phyloP scores from a whole-genome alignment of 2,888 invertebrate genomes.

The Drosophila tripunctata region DNA sequence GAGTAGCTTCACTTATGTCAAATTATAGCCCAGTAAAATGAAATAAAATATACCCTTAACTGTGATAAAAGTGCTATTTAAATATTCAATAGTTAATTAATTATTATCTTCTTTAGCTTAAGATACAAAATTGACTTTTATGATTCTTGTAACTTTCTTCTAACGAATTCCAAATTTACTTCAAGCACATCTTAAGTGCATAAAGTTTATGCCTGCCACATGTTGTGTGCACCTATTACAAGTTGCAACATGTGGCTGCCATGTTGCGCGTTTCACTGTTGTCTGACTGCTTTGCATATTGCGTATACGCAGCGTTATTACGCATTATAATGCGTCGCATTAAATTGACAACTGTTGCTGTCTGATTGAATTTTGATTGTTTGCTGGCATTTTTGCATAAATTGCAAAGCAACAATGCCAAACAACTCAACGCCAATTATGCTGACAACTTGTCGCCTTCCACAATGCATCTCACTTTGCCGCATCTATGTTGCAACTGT shows the following conservation, averaged over 20 bases:
- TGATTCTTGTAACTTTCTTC: too few relatives aligned
- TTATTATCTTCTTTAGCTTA: too few relatives aligned
- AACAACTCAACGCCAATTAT: constrained; percentile 50
- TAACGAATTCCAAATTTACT: too few relatives aligned
- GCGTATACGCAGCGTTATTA: constrained; percentile 51
- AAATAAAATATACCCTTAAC: too few relatives aligned
- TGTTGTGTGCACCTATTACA: constrained; percentile 33
- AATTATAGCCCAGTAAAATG: too few relatives aligned
- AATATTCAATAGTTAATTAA: too few relatives aligned
- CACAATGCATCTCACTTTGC: background rate
- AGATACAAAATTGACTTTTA: too few relatives aligned
- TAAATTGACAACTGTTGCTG: constrained; percentile 76
- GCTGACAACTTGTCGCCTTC: constrained; percentile 37
- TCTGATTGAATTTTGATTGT: constrained; percentile 74
- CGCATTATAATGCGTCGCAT: constrained; percentile 25
- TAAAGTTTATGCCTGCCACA: background rate
- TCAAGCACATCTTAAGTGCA: background rate
- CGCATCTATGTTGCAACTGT: constrained; percentile 13
- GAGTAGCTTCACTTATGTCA: background rate
- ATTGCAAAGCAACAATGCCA: constrained; percentile 42
- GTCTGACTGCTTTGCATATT: constrained; percentile 37
- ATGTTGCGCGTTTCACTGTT: constrained; percentile 23
- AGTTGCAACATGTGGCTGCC: constrained; percentile 39
- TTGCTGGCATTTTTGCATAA: constrained; percentile 58
- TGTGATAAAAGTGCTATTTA: too few relatives aligned